Percentiles rank a stretch among this genome's conserved stretches.
These are phyloP conservation scores for Blera fallax DNA, from an alignment of 2,888 invertebrate species.

Conservation along the genomic window DNA sequence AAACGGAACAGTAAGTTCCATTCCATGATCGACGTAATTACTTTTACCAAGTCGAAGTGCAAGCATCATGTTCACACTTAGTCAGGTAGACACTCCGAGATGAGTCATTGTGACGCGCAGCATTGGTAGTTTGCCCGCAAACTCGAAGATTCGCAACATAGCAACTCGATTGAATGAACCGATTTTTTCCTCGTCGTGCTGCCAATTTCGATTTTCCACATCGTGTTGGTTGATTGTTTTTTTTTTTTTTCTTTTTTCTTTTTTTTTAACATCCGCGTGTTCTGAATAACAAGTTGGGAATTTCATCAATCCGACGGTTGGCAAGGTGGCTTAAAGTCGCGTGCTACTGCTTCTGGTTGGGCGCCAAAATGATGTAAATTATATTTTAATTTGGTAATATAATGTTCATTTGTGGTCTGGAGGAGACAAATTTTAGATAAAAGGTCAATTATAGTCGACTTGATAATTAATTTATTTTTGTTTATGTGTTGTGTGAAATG, in stretches of 20 bases:
- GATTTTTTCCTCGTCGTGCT: neutral
- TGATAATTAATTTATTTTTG: constrained; percentile 17
- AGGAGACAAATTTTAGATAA: neutral
- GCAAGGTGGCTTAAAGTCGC: constrained; percentile 8
- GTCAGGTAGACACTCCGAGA: constrained; percentile 11
- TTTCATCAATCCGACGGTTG: constrained; percentile 16
- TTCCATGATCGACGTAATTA: neutral
- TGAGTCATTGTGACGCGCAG: constrained; percentile 3
- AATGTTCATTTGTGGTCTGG: neutral
- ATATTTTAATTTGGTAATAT: constrained; percentile 28
- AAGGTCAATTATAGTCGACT: constrained; percentile 6
- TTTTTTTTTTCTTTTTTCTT: neutral
- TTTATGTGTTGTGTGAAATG: neutral
- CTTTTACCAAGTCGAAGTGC: neutral
- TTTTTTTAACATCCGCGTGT: neutral
- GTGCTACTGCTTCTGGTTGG: constrained; percentile 21
- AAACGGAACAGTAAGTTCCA: neutral
- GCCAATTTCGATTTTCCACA: constrained; percentile 6
- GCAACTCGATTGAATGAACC: constrained; percentile 7
- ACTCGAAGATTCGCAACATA: neutral
- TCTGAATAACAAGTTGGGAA: constrained; percentile 23
- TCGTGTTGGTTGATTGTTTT: neutral
- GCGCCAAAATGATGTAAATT: constrained; percentile 22
- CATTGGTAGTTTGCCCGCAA: neutral
- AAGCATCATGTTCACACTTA: constrained; percentile 10